phyloP scores from a whole-genome alignment of 2,888 invertebrate genomes.

The Spilarctia lutea region DNA sequence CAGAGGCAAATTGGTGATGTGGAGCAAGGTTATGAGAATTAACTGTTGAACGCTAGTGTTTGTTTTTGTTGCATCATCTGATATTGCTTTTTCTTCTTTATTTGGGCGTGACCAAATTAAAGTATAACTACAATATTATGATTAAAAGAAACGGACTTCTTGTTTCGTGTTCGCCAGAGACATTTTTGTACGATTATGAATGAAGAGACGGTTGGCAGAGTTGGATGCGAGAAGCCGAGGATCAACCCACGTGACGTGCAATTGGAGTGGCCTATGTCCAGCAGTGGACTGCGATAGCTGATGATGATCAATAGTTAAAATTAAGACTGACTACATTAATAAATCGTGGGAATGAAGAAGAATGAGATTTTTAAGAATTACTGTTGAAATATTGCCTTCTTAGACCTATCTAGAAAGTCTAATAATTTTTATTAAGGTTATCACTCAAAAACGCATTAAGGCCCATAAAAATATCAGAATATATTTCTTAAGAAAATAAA shows the following conservation, averaged over 20 bases:
- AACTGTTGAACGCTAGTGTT: conserved; percentile 16
- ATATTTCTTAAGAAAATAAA: too few relatives aligned
- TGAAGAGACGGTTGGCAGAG: neutral
- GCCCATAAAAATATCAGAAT: too few relatives aligned
- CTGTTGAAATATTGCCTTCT: too few relatives aligned
- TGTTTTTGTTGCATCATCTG: conserved; percentile 22
- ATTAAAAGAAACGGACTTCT: neutral
- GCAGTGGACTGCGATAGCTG: too few relatives aligned
- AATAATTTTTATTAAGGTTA: too few relatives aligned
- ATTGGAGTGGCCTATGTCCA: too few relatives aligned
- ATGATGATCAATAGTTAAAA: too few relatives aligned
- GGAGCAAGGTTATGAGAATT: conserved; percentile 50
- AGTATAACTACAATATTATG: neutral
- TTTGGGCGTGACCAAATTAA: neutral
- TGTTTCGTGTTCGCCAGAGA: neutral
- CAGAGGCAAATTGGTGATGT: conserved; percentile 34
- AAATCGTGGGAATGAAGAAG: neutral
- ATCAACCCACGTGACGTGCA: too few relatives aligned
- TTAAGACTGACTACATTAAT: neutral
- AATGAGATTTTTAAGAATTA: too few relatives aligned
- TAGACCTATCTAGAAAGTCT: too few relatives aligned
- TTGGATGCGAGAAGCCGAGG: too few relatives aligned
- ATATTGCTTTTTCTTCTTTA: conserved; percentile 3
- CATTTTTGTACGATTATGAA: neutral
- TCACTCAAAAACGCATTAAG: too few relatives aligned